Conservation (phyloP, 2,797 vertebrate species). For the Tapera naevia region DNA sequence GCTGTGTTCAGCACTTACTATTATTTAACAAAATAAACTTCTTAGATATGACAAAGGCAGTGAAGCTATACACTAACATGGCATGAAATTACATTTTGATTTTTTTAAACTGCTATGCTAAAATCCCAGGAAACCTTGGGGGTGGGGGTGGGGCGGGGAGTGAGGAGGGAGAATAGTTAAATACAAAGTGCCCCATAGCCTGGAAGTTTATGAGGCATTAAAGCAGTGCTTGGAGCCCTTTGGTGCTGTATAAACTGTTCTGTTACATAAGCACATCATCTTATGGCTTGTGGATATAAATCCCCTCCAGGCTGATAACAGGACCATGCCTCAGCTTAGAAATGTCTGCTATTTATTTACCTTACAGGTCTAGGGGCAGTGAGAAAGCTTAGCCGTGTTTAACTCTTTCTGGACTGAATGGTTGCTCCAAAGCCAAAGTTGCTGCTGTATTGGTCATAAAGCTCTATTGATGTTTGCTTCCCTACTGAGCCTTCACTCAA, state of each 20-base stretch:
- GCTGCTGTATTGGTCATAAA: background rate
- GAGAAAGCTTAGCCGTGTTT: background rate
- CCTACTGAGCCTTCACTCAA: background rate
- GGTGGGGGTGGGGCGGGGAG: too few relatives aligned
- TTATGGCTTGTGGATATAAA: background rate
- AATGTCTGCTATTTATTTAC: background rate
- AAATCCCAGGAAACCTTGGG: background rate
- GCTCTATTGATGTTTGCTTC: background rate
- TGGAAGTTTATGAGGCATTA: background rate
- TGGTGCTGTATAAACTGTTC: background rate
- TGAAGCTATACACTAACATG: background rate
- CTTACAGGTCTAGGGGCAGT: background rate
- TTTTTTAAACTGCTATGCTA: background rate
- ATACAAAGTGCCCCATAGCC: background rate
- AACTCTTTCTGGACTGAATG: background rate
- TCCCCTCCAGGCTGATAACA: background rate
- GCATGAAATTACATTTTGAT: background rate
- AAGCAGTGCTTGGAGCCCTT: background rate
- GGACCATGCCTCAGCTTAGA: background rate
- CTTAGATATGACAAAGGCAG: background rate
- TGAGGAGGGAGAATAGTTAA: background rate
- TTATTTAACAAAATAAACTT: background rate
- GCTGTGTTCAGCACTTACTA: background rate
- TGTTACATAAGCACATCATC: background rate
- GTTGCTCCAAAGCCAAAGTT: background rate